These are phyloP conservation scores for Idaea straminata DNA, from an alignment of 2,888 invertebrate genomes.

Conservation along the genomic window DNA sequence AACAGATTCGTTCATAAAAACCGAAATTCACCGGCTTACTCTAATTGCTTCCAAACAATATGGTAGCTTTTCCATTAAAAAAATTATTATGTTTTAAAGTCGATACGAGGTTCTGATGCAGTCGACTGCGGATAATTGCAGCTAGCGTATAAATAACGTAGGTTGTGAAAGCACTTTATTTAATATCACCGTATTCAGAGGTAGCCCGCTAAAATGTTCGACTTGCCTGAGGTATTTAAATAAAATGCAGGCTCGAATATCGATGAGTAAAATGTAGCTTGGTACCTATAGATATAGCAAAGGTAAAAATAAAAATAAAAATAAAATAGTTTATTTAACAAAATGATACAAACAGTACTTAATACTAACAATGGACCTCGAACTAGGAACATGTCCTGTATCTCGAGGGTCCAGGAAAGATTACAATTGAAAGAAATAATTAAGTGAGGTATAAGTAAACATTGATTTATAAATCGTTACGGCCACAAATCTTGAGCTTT, in stretches of 20 bases:
- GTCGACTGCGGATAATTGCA: slow-evolving; percentile 21
- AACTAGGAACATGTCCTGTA: too few relatives aligned
- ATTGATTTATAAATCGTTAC: too few relatives aligned
- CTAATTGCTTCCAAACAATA: neutral
- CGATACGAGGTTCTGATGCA: slow-evolving; percentile 20
- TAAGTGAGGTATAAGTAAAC: too few relatives aligned
- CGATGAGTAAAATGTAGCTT: neutral
- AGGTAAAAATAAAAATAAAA: too few relatives aligned
- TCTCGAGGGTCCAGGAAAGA: too few relatives aligned
- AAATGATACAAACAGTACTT: too few relatives aligned
- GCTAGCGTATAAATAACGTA: slow-evolving; percentile 12
- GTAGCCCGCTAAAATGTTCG: slow-evolving; percentile 7
- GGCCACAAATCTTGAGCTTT: too few relatives aligned
- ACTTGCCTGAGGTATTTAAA: slow-evolving; percentile 2
- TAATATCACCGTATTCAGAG: slow-evolving; percentile 18
- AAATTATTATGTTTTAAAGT: slow-evolving; percentile 8
- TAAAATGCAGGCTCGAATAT: slow-evolving; percentile 8
- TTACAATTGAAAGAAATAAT: too few relatives aligned
- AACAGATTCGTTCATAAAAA: neutral
- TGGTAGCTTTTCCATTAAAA: neutral
- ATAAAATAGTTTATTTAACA: too few relatives aligned
- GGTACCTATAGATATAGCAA: too few relatives aligned
- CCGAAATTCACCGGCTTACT: neutral
- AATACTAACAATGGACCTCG: too few relatives aligned
- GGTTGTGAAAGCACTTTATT: slow-evolving; percentile 22